Evolutionary conservation across 2,113 vertebrate species (phyloP).

Genomic region (Ursus arctos): DNA sequence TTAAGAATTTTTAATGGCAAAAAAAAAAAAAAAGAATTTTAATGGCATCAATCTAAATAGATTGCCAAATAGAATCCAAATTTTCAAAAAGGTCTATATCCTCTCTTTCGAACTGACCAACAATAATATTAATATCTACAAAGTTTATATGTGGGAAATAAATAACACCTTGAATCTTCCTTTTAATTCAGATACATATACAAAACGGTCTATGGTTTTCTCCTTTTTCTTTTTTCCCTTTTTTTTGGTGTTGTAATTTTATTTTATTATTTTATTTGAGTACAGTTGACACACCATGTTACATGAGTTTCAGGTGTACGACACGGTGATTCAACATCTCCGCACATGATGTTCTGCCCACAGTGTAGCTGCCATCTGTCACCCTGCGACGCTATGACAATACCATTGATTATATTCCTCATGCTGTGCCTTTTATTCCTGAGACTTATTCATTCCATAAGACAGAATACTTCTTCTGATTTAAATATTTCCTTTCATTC

Average conservation of each 20-base stretch:
- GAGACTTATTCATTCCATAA: neutral
- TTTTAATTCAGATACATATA: slow-evolving; percentile 28
- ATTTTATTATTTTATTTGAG: neutral
- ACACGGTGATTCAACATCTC: neutral
- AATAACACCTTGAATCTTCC: neutral
- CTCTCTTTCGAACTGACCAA: neutral
- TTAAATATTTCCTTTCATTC: slow-evolving; percentile 43
- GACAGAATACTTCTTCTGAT: neutral
- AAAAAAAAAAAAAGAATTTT: neutral
- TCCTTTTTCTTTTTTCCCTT: neutral
- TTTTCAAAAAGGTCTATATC: neutral
- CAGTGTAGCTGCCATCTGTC: neutral
- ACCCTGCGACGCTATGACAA: neutral
- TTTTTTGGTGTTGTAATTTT: neutral
- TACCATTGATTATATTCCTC: neutral
- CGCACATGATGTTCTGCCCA: neutral
- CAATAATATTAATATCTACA: slow-evolving; percentile 21
- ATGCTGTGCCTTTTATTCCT: neutral
- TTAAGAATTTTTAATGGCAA: neutral
- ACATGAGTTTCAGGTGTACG: neutral
- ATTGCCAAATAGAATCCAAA: neutral
- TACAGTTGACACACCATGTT: neutral
- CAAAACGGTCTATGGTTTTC: neutral
- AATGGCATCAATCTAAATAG: neutral
- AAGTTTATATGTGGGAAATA: neutral